Conservation (phyloP, 2,113 vertebrate species). For the Aix galericulata region DNA sequence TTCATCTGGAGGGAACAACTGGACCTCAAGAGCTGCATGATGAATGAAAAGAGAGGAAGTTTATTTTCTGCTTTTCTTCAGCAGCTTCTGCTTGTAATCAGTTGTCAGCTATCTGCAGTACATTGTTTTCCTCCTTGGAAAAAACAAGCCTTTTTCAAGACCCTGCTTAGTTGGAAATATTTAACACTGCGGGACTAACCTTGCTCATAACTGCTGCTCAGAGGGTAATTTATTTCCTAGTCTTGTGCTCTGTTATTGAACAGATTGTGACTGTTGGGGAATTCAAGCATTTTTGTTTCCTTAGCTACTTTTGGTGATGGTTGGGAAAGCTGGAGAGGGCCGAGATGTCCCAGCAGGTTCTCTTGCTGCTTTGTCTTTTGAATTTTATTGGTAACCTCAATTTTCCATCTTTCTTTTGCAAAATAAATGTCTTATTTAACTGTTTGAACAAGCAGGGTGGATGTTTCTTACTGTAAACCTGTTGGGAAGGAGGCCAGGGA, state of each 20-base stretch:
- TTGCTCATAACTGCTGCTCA: background rate
- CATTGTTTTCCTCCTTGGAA: background rate
- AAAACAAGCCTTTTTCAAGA: background rate
- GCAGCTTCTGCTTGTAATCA: background rate
- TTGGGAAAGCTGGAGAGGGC: background rate
- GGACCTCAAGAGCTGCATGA: background rate
- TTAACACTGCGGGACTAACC: background rate
- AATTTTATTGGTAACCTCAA: background rate
- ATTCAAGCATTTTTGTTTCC: background rate
- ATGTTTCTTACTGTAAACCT: background rate
- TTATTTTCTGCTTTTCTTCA: slow-evolving; percentile 33
- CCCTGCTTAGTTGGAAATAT: background rate
- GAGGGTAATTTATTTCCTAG: background rate
- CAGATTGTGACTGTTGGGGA: rapidly evolving
- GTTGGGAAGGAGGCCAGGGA: background rate
- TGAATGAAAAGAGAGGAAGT: slow-evolving; percentile 18
- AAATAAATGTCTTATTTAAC: background rate
- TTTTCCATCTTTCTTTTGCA: background rate
- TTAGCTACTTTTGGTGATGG: background rate
- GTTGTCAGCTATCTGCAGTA: slow-evolving; percentile 3
- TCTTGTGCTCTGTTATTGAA: background rate
- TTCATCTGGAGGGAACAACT: background rate
- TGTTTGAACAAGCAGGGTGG: background rate
- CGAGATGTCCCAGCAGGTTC: background rate
- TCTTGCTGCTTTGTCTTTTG: background rate